Percentiles rank a stretch among this genome's conserved stretches.
Conservation (phyloP, 1,140 invertebrate genomes). For the Apolygus lucorum region DNA sequence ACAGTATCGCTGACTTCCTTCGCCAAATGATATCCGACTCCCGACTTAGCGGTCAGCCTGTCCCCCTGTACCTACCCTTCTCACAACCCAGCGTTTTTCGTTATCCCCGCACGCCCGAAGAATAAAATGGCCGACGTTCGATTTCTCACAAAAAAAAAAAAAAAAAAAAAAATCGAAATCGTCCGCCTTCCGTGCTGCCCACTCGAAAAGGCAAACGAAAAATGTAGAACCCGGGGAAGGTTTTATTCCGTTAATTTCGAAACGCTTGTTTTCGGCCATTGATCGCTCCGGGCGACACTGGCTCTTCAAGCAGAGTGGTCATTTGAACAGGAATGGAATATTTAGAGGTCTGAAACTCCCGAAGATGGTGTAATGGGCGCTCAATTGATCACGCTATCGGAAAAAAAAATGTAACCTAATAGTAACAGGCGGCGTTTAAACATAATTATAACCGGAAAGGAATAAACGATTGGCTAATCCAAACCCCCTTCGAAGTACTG, state of each 20-base stretch:
- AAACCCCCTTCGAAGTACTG: not conserved
- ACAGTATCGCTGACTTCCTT: no score
- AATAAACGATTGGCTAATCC: not conserved
- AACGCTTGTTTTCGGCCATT: no score
- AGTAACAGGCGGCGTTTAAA: not conserved
- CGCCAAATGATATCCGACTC: no score
- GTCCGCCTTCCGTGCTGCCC: no score
- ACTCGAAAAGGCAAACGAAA: no score
- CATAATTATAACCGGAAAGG: not conserved
- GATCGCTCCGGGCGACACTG: conserved; percentile 1
- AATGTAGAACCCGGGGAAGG: no score
- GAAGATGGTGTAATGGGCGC: conserved; percentile 34
- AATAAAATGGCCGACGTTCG: no score
- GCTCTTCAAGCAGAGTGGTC: not conserved
- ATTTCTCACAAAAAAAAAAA: not conserved
- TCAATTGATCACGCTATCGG: conserved; percentile 44
- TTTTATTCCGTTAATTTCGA: no score
- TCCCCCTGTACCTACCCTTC: no score
- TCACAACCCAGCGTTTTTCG: no score
- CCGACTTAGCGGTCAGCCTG: no score
- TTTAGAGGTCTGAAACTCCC: conserved; percentile 39
- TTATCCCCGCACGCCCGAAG: no score
- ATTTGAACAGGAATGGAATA: conserved; percentile 36
- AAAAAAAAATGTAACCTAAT: not conserved
- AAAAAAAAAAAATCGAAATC: not conserved